These are phyloP conservation scores for Geodia barretti DNA, from an alignment of 37 sponge, comb jelly and placozoan genomes.

Conservation along the genomic window DNA sequence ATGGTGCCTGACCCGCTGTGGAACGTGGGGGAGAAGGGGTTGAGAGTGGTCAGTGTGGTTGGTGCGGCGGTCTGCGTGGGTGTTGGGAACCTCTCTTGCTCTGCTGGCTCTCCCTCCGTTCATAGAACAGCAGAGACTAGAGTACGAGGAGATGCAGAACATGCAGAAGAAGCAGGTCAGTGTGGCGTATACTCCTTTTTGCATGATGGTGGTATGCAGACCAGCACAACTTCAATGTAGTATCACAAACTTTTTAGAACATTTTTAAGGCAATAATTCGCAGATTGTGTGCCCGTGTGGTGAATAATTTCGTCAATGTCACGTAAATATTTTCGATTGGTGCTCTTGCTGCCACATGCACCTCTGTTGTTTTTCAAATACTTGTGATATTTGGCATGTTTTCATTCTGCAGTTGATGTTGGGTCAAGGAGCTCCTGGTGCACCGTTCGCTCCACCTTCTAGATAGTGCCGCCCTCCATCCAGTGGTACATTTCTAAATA, in stretches of 20 bases:
- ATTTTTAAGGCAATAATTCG: no score
- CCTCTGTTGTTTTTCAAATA: background rate
- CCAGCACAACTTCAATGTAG: no score
- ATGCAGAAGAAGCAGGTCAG: constrained; percentile 78
- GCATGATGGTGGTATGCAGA: no score
- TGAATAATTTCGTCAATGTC: no score
- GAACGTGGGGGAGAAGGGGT: background rate
- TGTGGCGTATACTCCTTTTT: background rate
- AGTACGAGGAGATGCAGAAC: constrained; percentile 69
- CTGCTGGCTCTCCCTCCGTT: constrained; percentile 61
- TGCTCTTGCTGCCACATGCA: background rate
- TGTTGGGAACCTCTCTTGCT: constrained; percentile 68
- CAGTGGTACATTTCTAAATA: no score
- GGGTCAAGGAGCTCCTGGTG: constrained; percentile 1
- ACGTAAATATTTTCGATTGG: no score
- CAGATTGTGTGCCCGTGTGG: no score
- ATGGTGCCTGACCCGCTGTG: constrained; percentile 72
- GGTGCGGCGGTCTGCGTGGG: constrained; percentile 67
- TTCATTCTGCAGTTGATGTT: constrained; percentile 1
- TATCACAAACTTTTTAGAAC: no score
- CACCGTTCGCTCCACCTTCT: background rate
- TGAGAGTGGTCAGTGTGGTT: constrained; percentile 47
- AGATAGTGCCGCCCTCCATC: no score
- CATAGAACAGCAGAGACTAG: constrained; percentile 76
- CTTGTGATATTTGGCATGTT: background rate